These are phyloP conservation scores for Sinocyclocheilus rhinocerous DNA, from an alignment of 2,113 vertebrate genomes.

Conservation along the genomic window DNA sequence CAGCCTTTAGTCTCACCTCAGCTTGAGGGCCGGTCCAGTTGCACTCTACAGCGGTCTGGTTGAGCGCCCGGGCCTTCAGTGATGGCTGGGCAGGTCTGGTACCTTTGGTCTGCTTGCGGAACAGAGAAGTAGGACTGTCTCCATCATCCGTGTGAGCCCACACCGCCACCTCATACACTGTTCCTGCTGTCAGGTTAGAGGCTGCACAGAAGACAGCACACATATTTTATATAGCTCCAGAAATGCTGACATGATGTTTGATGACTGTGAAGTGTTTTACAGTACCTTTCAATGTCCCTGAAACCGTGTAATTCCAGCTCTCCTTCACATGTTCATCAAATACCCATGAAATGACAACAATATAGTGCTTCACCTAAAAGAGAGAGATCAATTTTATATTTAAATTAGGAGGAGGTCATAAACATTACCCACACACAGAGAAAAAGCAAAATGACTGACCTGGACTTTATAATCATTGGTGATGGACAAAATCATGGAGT, in stretches of 20 bases:
- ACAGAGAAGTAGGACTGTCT: slow-evolving; percentile 89
- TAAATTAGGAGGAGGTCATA: neutral
- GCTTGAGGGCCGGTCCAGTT: slow-evolving; percentile 84
- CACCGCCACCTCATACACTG: slow-evolving; percentile 88
- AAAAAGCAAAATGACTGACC: slow-evolving; percentile 20
- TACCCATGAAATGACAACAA: slow-evolving; percentile 88
- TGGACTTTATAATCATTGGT: slow-evolving; percentile 82
- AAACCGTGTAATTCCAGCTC: slow-evolving; percentile 79
- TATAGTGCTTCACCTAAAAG: slow-evolving; percentile 82
- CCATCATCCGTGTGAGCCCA: slow-evolving; percentile 91
- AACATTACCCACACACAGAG: neutral
- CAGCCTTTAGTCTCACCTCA: slow-evolving; percentile 66
- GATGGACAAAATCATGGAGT: slow-evolving; percentile 85
- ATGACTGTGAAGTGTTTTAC: slow-evolving; percentile 59
- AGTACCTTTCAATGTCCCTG: slow-evolving; percentile 77
- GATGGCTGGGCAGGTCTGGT: slow-evolving; percentile 78
- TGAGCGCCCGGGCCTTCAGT: slow-evolving; percentile 88
- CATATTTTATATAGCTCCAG: neutral
- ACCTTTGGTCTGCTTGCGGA: slow-evolving; percentile 81
- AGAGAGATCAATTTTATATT: neutral
- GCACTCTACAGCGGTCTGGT: slow-evolving; percentile 92
- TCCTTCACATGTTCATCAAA: slow-evolving; percentile 92
- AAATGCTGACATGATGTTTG: neutral
- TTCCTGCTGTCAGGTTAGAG: slow-evolving; percentile 88
- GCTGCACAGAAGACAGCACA: slow-evolving; percentile 69